Conservation (phyloP, 2,888 invertebrate species). For the Sarcophaga caerulescens region DNA sequence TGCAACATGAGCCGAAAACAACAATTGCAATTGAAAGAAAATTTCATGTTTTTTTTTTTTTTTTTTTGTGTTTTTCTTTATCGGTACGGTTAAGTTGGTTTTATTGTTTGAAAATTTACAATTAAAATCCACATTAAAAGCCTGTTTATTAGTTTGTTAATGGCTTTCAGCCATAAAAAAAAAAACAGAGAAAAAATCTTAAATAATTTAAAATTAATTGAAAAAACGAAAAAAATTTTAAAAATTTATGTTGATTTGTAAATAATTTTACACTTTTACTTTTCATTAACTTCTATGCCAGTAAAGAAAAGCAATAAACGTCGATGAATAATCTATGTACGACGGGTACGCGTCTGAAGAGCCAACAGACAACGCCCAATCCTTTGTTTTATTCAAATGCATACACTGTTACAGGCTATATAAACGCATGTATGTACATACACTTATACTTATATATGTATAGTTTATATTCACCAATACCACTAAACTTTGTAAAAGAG, state of each 20-base stretch:
- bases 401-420: neutral
- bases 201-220: conserved; percentile 7
- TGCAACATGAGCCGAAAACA: neutral
- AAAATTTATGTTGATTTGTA: neutral
- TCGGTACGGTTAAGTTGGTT: neutral
- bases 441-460: neutral
- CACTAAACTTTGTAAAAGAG: neutral
- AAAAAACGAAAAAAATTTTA: neutral
- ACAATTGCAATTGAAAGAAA: conserved; percentile 42
- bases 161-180: neutral
- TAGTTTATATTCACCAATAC: neutral
- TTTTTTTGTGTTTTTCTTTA: too few relatives aligned
- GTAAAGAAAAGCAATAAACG: neutral
- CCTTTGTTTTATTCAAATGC: conserved; percentile 57
- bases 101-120: neutral
- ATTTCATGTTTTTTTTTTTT: neutral
- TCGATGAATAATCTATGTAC: neutral
- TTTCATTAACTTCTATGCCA: conserved; percentile 25
- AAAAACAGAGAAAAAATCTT: neutral
- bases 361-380: conserved; percentile 65
- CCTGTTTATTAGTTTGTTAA: neutral
- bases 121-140: neutral
- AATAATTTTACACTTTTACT: conserved; percentile 39
- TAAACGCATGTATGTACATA: neutral
- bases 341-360: neutral